These are phyloP conservation scores for Hypanus sabinus DNA, from an alignment of 2,113 vertebrate genomes.

Conservation along the genomic window DNA sequence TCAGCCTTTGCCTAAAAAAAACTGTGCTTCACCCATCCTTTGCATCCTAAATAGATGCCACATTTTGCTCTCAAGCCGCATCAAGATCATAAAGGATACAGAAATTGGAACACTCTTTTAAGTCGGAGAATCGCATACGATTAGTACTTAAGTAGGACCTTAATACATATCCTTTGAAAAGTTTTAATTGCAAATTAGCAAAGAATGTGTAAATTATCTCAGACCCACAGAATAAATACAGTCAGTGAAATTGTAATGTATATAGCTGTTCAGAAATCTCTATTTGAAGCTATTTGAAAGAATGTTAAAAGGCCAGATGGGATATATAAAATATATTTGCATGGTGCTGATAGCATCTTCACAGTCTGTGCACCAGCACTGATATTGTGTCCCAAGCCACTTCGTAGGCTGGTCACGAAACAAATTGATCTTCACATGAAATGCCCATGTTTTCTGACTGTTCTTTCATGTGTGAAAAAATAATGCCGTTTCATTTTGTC, in stretches of 20 bases:
- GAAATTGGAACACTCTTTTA: too few relatives aligned
- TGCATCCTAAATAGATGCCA: too few relatives aligned
- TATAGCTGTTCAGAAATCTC: background rate
- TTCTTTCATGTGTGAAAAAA: constrained; percentile 11
- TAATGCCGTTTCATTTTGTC: background rate
- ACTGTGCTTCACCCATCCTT: too few relatives aligned
- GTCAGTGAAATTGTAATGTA: background rate
- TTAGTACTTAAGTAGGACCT: background rate
- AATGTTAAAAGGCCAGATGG: background rate
- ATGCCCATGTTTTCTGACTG: background rate
- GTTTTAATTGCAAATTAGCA: background rate
- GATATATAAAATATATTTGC: background rate
- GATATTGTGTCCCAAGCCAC: background rate
- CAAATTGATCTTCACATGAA: background rate
- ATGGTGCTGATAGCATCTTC: background rate
- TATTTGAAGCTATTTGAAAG: background rate
- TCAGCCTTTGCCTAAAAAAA: too few relatives aligned
- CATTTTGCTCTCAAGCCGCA: too few relatives aligned
- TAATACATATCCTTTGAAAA: background rate
- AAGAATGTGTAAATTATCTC: background rate
- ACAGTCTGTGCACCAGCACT: background rate
- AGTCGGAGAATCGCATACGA: background rate
- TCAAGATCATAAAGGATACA: too few relatives aligned
- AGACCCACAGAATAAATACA: background rate
- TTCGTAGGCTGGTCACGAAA: background rate